Base-by-base conservation (phyloP, 2,113 vertebrate species). In the Cyphomyrus discorhynchus region DNA sequence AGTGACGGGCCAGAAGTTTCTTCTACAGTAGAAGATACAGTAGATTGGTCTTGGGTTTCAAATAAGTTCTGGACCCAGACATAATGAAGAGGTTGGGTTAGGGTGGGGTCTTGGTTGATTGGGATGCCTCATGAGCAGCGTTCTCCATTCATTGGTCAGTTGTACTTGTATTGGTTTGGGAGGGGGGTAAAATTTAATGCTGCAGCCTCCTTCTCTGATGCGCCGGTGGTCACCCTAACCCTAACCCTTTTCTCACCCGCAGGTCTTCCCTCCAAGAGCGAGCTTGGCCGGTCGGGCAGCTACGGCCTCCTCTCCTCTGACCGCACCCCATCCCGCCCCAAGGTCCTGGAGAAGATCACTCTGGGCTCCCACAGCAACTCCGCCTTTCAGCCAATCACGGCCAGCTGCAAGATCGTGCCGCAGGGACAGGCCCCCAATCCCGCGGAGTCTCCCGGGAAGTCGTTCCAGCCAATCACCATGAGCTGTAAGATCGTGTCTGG, bases 401-500 rank as follows among this genome's bases (percentile, higher is more conserved):
- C 98, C 83, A 99, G 98, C 95, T 99, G 98, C 93, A 99, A 99
- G 95, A 99, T 99, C 92, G 95, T 98, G 86, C 97, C 98, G 21
- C 98, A 98, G 92, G 96, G 96, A 91, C 97, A 97, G 93, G 94
- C 95, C 84, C 96, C 98, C 27, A 98, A 96, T 93, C 97, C 97
- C 11, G 94, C 96, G 0, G 98, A 99, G 92, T 99, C 98, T 62
- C 98, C 98, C 5, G 97, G 98, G 93, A 99, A 99, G 91, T 98
- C 97, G 27, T 99, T 99, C 93, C 98, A 99, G 92, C 98, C 98
- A 58, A 99, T 99, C 94, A 99, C 98, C 87, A 99, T 98, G 98
- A 99, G 98, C 96, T 99, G 98, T 95, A 99, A 99, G 95, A 99
- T 99, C 89, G 98, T 99, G 92, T 99, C 98, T 96, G 98, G 98